phyloP scores from a whole-genome alignment of 2,113 vertebrate species.

The Heteronetta atricapilla region DNA sequence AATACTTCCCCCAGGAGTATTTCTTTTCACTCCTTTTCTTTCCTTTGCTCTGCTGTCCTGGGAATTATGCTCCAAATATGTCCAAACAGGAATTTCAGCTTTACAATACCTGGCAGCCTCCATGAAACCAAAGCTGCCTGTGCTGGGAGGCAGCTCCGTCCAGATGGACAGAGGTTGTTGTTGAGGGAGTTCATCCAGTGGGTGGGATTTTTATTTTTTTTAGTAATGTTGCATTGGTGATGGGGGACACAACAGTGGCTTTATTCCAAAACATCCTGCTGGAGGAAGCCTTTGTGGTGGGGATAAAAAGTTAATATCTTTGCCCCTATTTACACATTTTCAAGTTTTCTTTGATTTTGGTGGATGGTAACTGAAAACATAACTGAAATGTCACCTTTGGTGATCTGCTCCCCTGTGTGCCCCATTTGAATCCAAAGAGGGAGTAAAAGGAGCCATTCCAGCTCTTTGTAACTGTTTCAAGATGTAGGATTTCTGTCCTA shows the following conservation, averaged over 20 bases:
- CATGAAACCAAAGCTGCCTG: not conserved
- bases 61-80: not conserved
- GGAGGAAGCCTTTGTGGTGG: not conserved
- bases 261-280: not conserved
- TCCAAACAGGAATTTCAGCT: not conserved
- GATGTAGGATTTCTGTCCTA: not conserved
- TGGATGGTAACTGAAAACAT: not conserved
- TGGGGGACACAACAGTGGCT: not conserved
- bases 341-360: not conserved
- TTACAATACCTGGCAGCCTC: constrained; percentile 1
- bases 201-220: constrained; percentile 3
- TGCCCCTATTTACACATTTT: not conserved
- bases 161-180: not conserved
- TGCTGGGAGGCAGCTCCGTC: not conserved
- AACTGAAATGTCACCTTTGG: not conserved
- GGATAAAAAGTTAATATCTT: not conserved
- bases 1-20: not conserved
- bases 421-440: not conserved
- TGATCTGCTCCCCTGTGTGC: not conserved
- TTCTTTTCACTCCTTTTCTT: not conserved
- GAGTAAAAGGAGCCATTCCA: not conserved
- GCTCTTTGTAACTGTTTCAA: not conserved
- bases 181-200: not conserved
- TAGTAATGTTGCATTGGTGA: not conserved
- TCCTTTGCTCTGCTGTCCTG: not conserved